phyloP scores from a whole-genome alignment of 2,113 vertebrate species.

The Struthidea cinerea region DNA sequence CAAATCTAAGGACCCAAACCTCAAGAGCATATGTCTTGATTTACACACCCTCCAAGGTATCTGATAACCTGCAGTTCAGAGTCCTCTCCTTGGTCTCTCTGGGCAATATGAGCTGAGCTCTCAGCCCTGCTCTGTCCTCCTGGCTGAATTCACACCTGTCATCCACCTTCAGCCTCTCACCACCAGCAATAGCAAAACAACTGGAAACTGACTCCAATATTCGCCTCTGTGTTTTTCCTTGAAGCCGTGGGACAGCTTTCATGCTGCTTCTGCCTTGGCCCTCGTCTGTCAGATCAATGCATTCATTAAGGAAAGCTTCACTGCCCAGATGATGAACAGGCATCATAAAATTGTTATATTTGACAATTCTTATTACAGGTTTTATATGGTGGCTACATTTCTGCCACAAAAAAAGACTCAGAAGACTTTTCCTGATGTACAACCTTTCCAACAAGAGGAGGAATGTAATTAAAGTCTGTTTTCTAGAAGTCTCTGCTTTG shows the following conservation, averaged over 20 bases:
- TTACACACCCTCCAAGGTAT: neutral
- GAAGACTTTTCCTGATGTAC: constrained; percentile 9
- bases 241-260: neutral
- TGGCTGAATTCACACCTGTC: neutral
- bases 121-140: neutral
- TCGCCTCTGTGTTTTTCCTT: neutral
- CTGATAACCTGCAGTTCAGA: fast-evolving
- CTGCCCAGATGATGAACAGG: neutral
- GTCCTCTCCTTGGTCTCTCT: neutral
- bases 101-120: fast-evolving
- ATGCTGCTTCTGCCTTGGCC: neutral
- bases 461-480: neutral
- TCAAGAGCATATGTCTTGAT: neutral
- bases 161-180: neutral
- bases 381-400: neutral
- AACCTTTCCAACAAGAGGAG: neutral
- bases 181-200: neutral
- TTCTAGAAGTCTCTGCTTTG: constrained; percentile 7
- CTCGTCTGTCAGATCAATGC: neutral
- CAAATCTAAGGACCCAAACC: neutral
- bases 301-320: neutral
- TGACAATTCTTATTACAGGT: neutral
- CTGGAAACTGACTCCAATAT: neutral
- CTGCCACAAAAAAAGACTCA: neutral
- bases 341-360: neutral